Evolutionary conservation across 2,888 invertebrate genomes (phyloP), one percentile per base, ranked within the genome.

Genomic region (Operophtera brumata): DNA sequence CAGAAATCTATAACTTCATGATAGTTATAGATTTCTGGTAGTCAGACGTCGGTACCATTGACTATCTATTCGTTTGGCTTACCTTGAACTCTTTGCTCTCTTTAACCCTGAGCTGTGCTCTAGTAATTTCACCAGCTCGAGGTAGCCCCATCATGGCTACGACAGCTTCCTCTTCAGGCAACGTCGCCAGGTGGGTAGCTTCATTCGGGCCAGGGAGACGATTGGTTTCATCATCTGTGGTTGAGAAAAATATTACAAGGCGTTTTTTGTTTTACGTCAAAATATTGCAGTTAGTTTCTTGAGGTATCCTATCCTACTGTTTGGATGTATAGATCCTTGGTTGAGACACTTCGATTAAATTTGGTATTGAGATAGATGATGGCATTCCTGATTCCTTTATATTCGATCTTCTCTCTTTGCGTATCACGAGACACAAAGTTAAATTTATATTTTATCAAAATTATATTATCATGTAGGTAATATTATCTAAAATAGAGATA

Each of bases 51-150:
- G 20, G 20, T 4, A 20, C 20, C 20, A 3, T 20, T 30, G 30
- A 30, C 5, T 30, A 30, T 13, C 3, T 13, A 13, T 13, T 2
- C 6, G 13, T 36, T 32, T 12, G 7, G 25, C n/a, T 51, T 84
- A 97, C 98, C 95, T 98, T 99, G 88, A 99, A 99, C 89, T 99
- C 99, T 86, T 97, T 97, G 91, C 98, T 99, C 87, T 99, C 99
- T 77, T 96, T 97, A 78, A 99, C 96, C 77, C 97, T 93, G 73
- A 99, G 93, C 90, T 96, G 95, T 55, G 96, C 95, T 69, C 95
- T 93, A 65, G 93, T 93, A 77, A 95, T 92, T 67, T 98, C 98
- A 2, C 99, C 99, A 59, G 97, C 92, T 69, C 96, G 93, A 3
- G 99, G 99, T 75, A 95, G 94, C 30, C 99, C 99, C 87, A 98